phyloP scores from a whole-genome alignment of 1,140 invertebrate species.

The Drosophila oshimai region DNA sequence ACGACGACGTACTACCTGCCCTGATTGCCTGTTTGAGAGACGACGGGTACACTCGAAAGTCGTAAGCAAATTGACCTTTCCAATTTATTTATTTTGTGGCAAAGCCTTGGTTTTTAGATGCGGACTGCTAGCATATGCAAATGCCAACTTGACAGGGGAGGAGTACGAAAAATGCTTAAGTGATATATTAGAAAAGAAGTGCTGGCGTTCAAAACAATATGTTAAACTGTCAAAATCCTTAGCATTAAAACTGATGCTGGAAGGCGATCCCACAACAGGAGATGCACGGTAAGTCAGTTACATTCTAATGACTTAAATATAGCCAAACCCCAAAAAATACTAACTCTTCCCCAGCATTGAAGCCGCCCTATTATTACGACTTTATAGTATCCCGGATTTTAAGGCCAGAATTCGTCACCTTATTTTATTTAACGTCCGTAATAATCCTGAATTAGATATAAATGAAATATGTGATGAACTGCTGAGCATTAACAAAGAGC shows the following conservation, averaged over 20 bases:
- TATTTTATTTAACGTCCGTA: too few relatives aligned
- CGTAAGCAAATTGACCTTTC: constrained; percentile 26
- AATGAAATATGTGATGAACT: constrained; percentile 6
- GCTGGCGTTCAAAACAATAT: too few relatives aligned
- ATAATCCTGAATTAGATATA: too few relatives aligned
- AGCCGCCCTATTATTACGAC: not conserved
- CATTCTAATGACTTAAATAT: too few relatives aligned
- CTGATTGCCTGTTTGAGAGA: not conserved
- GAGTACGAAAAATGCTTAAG: not conserved
- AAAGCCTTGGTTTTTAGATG: not conserved
- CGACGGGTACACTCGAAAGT: not conserved
- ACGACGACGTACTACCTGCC: constrained; percentile 1
- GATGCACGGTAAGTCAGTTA: constrained; percentile 52
- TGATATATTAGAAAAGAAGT: not conserved
- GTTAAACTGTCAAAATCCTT: not conserved
- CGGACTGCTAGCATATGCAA: constrained; percentile 12
- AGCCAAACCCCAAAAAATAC: too few relatives aligned
- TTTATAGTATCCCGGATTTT: too few relatives aligned
- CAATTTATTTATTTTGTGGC: not conserved
- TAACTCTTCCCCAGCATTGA: not conserved
- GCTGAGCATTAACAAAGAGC: constrained; percentile 23
- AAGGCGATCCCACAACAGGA: constrained; percentile 38
- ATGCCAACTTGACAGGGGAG: not conserved
- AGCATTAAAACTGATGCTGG: constrained; percentile 7
- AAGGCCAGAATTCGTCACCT: too few relatives aligned